Conservation (phyloP, 2,113 vertebrate genomes). For the Ascaphus truei region DNA sequence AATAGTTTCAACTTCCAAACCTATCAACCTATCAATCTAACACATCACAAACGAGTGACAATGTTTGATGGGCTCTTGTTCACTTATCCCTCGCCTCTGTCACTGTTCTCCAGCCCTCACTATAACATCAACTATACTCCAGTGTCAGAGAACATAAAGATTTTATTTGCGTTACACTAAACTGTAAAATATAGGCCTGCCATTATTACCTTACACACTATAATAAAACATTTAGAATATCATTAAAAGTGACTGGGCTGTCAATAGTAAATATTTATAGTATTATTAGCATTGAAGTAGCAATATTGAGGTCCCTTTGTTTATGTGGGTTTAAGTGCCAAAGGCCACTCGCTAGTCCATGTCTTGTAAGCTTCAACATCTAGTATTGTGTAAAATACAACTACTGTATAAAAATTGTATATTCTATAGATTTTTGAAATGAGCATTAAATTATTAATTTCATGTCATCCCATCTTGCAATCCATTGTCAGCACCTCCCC, state of each 20-base stretch:
- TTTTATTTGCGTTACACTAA: constrained; percentile 6
- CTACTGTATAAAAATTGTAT: too few species aligned
- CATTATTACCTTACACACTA: constrained; percentile 6
- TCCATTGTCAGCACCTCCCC: too few species aligned
- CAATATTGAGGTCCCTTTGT: too few species aligned
- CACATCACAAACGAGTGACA: constrained; percentile 6
- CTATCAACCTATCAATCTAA: constrained; percentile 20
- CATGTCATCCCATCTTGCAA: too few species aligned
- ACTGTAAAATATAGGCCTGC: not conserved
- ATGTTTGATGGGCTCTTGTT: not conserved
- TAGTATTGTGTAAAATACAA: too few species aligned
- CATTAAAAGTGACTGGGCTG: constrained; percentile 29
- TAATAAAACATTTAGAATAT: constrained; percentile 17
- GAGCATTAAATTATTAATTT: too few species aligned
- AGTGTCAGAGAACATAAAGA: constrained; percentile 6
- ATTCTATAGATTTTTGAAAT: too few species aligned
- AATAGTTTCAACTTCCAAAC: not conserved
- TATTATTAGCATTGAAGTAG: too few species aligned
- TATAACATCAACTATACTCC: constrained; percentile 10
- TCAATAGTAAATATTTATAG: too few species aligned
- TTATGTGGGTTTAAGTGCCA: too few species aligned
- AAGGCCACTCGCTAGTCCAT: too few species aligned
- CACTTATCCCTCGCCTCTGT: not conserved
- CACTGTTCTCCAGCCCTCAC: constrained; percentile 17
- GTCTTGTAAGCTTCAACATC: too few species aligned